Percentiles rank a stretch among this genome's conserved stretches.
Evolutionary conservation across 2,888 invertebrate genomes (phyloP).

Genomic region (Yponomeuta malinellus): DNA sequence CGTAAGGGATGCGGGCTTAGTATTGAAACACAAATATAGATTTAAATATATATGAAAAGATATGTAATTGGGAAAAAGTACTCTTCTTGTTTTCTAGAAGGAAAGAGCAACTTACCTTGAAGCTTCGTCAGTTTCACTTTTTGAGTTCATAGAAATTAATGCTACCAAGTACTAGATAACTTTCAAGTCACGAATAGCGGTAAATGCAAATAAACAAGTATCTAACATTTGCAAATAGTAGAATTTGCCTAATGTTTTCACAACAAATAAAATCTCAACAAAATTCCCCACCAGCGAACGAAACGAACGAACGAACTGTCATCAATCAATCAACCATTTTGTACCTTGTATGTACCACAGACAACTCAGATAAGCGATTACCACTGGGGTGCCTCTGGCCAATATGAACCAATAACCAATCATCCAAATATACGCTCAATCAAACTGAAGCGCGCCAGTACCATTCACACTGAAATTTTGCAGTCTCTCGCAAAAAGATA

Average conservation of each 20-base stretch:
- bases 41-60: not conserved
- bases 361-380: not conserved
- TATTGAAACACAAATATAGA: not conserved
- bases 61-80: not conserved
- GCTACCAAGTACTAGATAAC: slow-evolving; percentile 46
- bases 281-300: slow-evolving; percentile 22
- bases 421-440: too few species aligned
- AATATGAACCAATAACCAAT: too few species aligned
- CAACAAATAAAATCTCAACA: slow-evolving; percentile 26
- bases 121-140: slow-evolving; percentile 75
- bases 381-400: not conserved
- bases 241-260: slow-evolving; percentile 18
- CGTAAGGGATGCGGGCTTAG: not conserved
- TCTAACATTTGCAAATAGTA: slow-evolving; percentile 38
- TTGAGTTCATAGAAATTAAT: slow-evolving; percentile 73
- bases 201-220: slow-evolving; percentile 38
- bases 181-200: slow-evolving; percentile 40
- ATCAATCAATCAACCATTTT: slow-evolving; percentile 41
- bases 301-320: slow-evolving; percentile 44
- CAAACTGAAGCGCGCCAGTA: too few species aligned
- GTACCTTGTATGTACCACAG: slow-evolving; percentile 17
- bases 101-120: slow-evolving; percentile 56
- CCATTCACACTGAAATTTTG: too few species aligned
- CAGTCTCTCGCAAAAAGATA: too few species aligned
- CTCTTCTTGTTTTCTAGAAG: not conserved